A percentile compares a stretch with the other conserved stretches of the same genome.
phyloP scores from a whole-genome alignment of 2,113 vertebrate genomes.

The Dryoscopus gambensis region DNA sequence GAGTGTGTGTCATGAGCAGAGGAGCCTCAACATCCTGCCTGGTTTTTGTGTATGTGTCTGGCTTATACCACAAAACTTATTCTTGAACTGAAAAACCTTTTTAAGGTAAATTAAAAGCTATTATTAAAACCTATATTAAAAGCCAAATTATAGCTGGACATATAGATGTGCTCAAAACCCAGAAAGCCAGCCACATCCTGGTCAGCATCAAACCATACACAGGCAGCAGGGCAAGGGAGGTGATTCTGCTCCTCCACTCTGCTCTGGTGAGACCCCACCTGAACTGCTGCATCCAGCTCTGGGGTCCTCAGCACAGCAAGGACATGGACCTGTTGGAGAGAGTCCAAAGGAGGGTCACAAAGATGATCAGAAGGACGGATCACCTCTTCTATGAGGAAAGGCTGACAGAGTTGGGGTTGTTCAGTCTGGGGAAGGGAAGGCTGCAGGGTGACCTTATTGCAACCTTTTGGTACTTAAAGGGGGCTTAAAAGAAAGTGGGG shows the following conservation, averaged over 20 bases:
- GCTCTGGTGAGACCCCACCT: background rate
- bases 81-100: background rate
- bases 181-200: background rate
- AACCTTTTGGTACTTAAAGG: background rate
- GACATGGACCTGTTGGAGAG: rapidly evolving
- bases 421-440: background rate
- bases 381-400: background rate
- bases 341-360: background rate
- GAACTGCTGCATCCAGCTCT: background rate
- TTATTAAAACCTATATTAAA: background rate
- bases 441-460: background rate
- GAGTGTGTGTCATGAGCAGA: background rate
- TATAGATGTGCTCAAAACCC: background rate
- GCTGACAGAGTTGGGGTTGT: background rate
- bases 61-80: background rate
- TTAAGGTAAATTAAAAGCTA: background rate
- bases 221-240: rapidly evolving
- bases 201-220: background rate
- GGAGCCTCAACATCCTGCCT: background rate
- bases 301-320: no score
- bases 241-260: background rate
- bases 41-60: background rate
- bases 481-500: background rate
- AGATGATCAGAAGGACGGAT: background rate
- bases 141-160: background rate